Evolutionary conservation across 2,888 invertebrate species (phyloP).

Genomic region (Thymelicus acteon): DNA sequence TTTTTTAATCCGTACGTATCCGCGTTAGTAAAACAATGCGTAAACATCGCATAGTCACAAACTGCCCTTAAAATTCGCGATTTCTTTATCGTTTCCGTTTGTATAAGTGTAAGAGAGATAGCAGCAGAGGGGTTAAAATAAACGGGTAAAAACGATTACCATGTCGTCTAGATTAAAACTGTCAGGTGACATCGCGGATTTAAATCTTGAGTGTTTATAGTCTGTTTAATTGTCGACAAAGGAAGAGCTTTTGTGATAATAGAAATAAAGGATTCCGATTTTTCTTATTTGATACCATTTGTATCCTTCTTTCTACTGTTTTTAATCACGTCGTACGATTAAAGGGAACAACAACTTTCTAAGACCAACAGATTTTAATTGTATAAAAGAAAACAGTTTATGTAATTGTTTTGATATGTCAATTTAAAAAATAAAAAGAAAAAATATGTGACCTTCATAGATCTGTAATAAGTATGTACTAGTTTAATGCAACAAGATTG

Average conservation of each 20-base stretch:
- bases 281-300: constrained; percentile 6
- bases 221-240: constrained; percentile 26
- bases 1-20: too few relatives aligned
- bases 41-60: not conserved
- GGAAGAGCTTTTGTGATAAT: constrained; percentile 21
- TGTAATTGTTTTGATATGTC: too few relatives aligned
- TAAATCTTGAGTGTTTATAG: constrained; percentile 32
- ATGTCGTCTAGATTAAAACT: constrained; percentile 33
- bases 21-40: not conserved
- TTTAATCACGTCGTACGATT: not conserved
- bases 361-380: too few relatives aligned
- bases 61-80: constrained; percentile 20
- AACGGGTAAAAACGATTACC: constrained; percentile 36
- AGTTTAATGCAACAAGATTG: too few relatives aligned
- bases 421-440: too few relatives aligned
- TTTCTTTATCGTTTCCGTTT: constrained; percentile 32
- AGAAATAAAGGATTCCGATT: constrained; percentile 8
- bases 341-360: not conserved
- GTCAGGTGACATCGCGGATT: constrained; percentile 35
- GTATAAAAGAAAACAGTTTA: too few relatives aligned
- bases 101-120: constrained; percentile 20
- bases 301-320: not conserved
- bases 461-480: too few relatives aligned
- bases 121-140: constrained; percentile 29
- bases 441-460: too few relatives aligned